phyloP scores from a whole-genome alignment of 2,113 vertebrate genomes.

The Paralichthys olivaceus region DNA sequence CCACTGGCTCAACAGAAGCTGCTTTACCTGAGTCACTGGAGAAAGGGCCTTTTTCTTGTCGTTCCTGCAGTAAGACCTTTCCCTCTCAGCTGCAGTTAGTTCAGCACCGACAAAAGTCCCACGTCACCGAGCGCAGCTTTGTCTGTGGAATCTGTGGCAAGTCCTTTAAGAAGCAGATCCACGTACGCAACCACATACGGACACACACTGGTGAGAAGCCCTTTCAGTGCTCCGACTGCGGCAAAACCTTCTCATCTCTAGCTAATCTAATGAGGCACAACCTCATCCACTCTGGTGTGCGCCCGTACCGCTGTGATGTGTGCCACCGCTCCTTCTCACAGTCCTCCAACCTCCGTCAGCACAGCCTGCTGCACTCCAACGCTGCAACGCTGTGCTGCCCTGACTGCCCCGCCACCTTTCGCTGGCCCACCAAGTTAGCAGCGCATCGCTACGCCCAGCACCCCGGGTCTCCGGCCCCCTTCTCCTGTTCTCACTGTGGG shows the following conservation, averaged over 20 bases:
- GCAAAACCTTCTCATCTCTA: conserved; percentile 89
- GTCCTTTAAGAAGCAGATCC: conserved; percentile 90
- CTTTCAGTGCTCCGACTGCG: conserved; percentile 89
- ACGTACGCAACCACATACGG: conserved; percentile 89
- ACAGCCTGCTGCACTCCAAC: conserved; percentile 86
- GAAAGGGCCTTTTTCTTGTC: conserved; percentile 79
- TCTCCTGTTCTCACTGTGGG: conserved; percentile 82
- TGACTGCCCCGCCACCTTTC: conserved; percentile 83
- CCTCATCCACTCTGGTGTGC: conserved; percentile 88
- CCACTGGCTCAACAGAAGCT: conserved; percentile 30
- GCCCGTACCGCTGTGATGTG: conserved; percentile 88
- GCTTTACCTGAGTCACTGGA: conserved; percentile 43
- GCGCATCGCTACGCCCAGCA: conserved; percentile 82
- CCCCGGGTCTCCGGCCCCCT: conserved; percentile 80
- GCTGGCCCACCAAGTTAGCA: conserved; percentile 83
- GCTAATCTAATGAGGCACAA: conserved; percentile 90
- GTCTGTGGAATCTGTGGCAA: conserved; percentile 87
- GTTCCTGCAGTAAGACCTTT: conserved; percentile 84
- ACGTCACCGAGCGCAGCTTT: conserved; percentile 84
- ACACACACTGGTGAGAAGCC: conserved; percentile 91
- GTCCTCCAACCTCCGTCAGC: conserved; percentile 91
- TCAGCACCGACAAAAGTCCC: conserved; percentile 84
- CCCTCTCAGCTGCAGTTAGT: conserved; percentile 83
- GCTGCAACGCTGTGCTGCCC: conserved; percentile 74
- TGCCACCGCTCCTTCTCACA: conserved; percentile 90